A percentile compares a stretch with the other conserved stretches of the same genome.
These are phyloP conservation scores for Conchocele bisecta DNA, from an alignment of 2,888 invertebrate species.

Conservation along the genomic window DNA sequence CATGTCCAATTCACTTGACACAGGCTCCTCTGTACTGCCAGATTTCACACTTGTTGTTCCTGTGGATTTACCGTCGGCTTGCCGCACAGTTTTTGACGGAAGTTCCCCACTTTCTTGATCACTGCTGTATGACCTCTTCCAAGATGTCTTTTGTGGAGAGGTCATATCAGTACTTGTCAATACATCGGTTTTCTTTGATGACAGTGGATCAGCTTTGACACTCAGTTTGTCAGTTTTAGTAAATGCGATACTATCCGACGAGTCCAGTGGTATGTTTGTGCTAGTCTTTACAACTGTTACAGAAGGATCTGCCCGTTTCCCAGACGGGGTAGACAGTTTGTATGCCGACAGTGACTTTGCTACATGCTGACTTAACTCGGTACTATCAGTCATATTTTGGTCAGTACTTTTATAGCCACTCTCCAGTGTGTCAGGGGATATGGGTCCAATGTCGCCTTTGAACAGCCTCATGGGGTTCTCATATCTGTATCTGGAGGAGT, in stretches of 20 bases:
- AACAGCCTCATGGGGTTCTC: constrained; percentile 56
- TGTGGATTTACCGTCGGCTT: constrained; percentile 26
- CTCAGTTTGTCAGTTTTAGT: too few species aligned
- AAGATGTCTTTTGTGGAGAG: too few species aligned
- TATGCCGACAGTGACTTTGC: too few species aligned
- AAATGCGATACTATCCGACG: too few species aligned
- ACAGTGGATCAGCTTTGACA: too few species aligned
- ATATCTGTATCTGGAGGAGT: constrained; percentile 50
- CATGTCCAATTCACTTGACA: constrained; percentile 24
- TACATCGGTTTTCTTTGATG: too few species aligned
- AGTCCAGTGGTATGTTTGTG: not conserved
- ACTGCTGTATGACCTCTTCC: too few species aligned
- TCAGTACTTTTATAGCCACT: constrained; percentile 40
- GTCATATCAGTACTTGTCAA: too few species aligned
- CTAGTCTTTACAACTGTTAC: not conserved
- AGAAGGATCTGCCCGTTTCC: constrained; percentile 2
- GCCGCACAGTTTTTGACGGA: constrained; percentile 31
- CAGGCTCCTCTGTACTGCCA: constrained; percentile 51
- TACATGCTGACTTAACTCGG: not conserved
- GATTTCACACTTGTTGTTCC: constrained; percentile 44
- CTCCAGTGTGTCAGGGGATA: constrained; percentile 20
- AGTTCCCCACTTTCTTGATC: constrained; percentile 8
- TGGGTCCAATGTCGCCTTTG: constrained; percentile 32
- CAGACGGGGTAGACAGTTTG: not conserved
- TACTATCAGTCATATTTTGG: constrained; percentile 17